These are phyloP conservation scores for Poecilia picta DNA, from an alignment of 2,797 vertebrate species.

Conservation along the genomic window DNA sequence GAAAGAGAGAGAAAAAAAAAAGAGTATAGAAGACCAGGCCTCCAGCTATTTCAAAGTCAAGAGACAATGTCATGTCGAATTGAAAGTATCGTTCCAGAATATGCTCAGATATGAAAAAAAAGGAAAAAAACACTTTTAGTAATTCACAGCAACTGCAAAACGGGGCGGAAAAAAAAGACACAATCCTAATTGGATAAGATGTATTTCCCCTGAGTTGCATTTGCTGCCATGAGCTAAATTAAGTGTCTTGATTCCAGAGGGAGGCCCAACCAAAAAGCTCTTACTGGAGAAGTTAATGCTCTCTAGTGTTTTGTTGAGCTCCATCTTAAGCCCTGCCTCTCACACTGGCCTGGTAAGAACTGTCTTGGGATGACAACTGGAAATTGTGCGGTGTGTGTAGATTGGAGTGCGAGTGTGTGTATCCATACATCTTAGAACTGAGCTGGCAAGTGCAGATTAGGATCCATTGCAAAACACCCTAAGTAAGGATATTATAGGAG, in stretches of 20 bases:
- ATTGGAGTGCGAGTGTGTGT: constrained; percentile 16
- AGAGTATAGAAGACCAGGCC: constrained; percentile 22
- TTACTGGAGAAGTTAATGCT: constrained; percentile 67
- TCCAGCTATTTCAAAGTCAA: constrained; percentile 40
- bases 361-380: constrained; percentile 59
- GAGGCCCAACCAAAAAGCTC: constrained; percentile 59
- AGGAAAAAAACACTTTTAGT: constrained; percentile 42
- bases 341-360: constrained; percentile 59
- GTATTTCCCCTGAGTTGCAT: constrained; percentile 50
- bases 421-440: constrained; percentile 51
- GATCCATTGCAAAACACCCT: constrained; percentile 71
- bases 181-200: constrained; percentile 66
- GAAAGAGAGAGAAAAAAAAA: constrained; percentile 8
- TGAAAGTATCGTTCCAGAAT: constrained; percentile 26
- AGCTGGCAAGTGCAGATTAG: constrained; percentile 61
- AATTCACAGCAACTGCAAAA: constrained; percentile 60
- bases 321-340: constrained; percentile 68
- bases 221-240: constrained; percentile 70
- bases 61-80: constrained; percentile 13
- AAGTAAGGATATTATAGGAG: constrained; percentile 69
- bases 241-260: constrained; percentile 68
- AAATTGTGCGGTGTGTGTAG: constrained; percentile 30
- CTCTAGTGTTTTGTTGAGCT: constrained; percentile 70
- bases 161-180: constrained; percentile 27
- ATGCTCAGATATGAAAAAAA: constrained; percentile 28